Evolutionary conservation across 2,888 invertebrate species (phyloP).

Genomic region (Hemistola chrysoprasaria): DNA sequence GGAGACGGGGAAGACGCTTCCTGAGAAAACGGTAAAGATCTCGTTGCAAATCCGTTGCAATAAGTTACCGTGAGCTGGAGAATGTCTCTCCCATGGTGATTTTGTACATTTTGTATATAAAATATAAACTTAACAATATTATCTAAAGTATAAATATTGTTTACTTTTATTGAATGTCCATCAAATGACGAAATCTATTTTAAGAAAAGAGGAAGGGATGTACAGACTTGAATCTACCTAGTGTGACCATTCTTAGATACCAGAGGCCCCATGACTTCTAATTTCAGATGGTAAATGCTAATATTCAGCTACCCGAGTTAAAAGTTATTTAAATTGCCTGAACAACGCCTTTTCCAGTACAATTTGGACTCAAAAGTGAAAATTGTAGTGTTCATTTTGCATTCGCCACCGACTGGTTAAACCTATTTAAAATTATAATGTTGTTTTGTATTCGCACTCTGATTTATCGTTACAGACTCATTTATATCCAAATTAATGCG

Average conservation of each 20-base stretch:
- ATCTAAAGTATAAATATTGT: no score
- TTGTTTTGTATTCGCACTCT: conserved; percentile 22
- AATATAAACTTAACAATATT: no score
- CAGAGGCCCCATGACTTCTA: no score
- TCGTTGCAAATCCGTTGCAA: not conserved
- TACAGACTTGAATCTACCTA: no score
- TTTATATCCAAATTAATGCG: conserved; percentile 18
- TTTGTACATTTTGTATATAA: no score
- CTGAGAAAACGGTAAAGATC: not conserved
- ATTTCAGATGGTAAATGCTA: no score
- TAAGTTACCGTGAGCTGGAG: no score
- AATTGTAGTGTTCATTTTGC: conserved; percentile 24
- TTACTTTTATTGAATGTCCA: no score
- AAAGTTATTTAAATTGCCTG: conserved; percentile 9
- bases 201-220: no score
- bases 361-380: conserved; percentile 12
- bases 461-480: conserved; percentile 14
- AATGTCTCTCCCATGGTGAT: no score
- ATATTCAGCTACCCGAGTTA: not conserved
- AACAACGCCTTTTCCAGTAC: conserved; percentile 10
- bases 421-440: conserved; percentile 28
- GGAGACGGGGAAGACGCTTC: conserved; percentile 29
- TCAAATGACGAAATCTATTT: no score
- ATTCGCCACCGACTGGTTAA: conserved; percentile 26
- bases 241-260: no score